Base-by-base conservation (phyloP, 2,113 vertebrate genomes). In the Anthoscopus minutus region DNA sequence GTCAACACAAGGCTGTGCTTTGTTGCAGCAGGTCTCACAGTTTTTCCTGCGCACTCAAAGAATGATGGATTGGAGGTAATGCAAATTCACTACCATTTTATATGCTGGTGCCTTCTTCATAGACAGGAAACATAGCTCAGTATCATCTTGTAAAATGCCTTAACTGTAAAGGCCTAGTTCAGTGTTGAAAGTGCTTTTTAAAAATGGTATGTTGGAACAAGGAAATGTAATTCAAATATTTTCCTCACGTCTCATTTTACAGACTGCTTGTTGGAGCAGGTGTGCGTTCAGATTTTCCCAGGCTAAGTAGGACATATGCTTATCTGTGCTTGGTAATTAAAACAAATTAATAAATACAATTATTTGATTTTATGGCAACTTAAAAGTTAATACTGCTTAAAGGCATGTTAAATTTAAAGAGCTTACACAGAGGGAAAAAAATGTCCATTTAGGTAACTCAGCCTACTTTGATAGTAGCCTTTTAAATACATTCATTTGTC, bases 61-160 rank as follows among this genome's bases (percentile, higher is more conserved):
- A 98, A 98, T 99, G 99, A 99, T 99, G 98, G 99, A 99, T 99
- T 98, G 98, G 98, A 98, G 97, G 98, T 98, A 98, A 99, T 99
- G 99, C 99, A 99, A 99, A 99, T 99, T 98, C 99, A 99, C 98
- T 98, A 98, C 98, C 99, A 98, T 99, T 99, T 99, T 99, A 99
- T 99, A 99, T 98, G 98, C 98, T 97, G 97, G 98, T 98, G 98
- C 98, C 98, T 98, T 98, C 98, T 97, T 96, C 97, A 97, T 97
- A 97, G 96, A 98, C 98, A 98, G 97, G 97, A 98, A 98, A 98
- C 99, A 99, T 99, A 99, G 98, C 99, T 99, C 99, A 99, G 98
- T 98, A 99, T 98, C 99, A 98, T 98, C 98, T 98, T 98, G 98
- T 98, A 98, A 98, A 98, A 99, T 98, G 98, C 98, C 98, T 97